Percentiles rank a stretch among this genome's conserved stretches.
These are phyloP conservation scores for Distichodus sexfasciatus DNA, from an alignment of 2,797 vertebrate genomes.

Conservation along the genomic window DNA sequence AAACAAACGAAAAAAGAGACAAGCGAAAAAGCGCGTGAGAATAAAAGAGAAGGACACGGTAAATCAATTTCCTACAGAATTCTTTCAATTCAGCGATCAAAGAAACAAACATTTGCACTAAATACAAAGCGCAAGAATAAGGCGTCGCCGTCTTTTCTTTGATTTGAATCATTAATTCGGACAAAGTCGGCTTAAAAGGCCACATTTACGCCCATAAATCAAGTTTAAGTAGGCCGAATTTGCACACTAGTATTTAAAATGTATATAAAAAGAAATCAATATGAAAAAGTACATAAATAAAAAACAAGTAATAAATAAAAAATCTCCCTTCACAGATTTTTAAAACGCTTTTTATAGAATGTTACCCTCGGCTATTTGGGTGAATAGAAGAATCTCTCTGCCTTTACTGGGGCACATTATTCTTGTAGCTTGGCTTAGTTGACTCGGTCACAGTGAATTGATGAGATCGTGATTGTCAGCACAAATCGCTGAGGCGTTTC, in stretches of 20 bases:
- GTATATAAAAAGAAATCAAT: too few species aligned
- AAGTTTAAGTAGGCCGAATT: neutral
- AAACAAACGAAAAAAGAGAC: conserved; percentile 68
- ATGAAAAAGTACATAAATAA: too few species aligned
- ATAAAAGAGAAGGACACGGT: conserved; percentile 71
- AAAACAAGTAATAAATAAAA: too few species aligned
- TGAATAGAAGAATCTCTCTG: neutral
- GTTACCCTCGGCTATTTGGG: neutral
- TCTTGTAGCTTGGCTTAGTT: conserved; percentile 67
- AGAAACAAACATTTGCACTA: conserved; percentile 30
- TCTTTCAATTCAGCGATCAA: conserved; percentile 42
- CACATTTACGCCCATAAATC: conserved; percentile 25
- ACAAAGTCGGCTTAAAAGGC: neutral
- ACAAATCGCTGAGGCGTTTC: conserved; percentile 76
- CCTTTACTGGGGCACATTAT: conserved; percentile 35
- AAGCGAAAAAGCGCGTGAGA: conserved; percentile 67
- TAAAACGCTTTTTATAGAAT: too few species aligned
- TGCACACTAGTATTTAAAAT: too few species aligned
- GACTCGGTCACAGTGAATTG: conserved; percentile 50
- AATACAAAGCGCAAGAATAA: conserved; percentile 13
- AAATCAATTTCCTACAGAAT: conserved; percentile 52
- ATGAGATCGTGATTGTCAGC: conserved; percentile 74
- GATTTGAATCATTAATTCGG: neutral
- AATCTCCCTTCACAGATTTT: too few species aligned
- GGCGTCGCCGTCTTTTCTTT: conserved; percentile 10